Evolutionary conservation across 2,113 vertebrate species (phyloP).

Genomic region (Anthoscopus minutus): DNA sequence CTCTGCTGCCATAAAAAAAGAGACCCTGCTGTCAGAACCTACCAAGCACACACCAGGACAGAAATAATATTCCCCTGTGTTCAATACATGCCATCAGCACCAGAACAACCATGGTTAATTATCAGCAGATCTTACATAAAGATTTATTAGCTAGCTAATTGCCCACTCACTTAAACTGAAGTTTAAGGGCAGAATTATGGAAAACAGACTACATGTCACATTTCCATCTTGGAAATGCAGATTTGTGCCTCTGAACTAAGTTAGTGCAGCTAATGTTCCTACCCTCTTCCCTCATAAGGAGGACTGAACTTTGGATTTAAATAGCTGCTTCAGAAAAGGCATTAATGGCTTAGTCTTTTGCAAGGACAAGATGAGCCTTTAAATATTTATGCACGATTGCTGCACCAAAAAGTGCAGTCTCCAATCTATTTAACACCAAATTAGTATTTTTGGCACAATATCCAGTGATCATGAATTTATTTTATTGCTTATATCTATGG

Average conservation of each 20-base stretch:
- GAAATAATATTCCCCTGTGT: background rate
- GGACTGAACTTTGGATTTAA: background rate
- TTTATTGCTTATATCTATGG: background rate
- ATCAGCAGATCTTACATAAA: background rate
- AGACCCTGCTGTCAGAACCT: background rate
- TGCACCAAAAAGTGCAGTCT: background rate
- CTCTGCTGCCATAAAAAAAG: background rate
- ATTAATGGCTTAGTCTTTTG: conserved; percentile 9
- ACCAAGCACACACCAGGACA: background rate
- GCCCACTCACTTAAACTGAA: background rate
- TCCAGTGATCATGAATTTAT: background rate
- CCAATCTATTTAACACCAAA: background rate
- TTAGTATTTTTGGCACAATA: conserved; percentile 12
- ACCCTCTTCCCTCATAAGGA: background rate
- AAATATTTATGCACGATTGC: conserved; percentile 61
- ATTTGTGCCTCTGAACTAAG: background rate
- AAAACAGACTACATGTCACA: background rate
- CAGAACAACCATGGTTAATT: background rate
- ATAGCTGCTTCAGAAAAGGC: background rate
- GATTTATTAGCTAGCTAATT: background rate
- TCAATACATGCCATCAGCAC: background rate
- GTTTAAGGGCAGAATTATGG: background rate
- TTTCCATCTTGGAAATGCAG: background rate
- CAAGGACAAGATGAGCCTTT: conserved; percentile 51
- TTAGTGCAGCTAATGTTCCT: background rate